Percentiles rank a stretch among this genome's conserved stretches.
phyloP scores from a whole-genome alignment of 2,888 invertebrate genomes.

The Drosophila stalkeri region DNA sequence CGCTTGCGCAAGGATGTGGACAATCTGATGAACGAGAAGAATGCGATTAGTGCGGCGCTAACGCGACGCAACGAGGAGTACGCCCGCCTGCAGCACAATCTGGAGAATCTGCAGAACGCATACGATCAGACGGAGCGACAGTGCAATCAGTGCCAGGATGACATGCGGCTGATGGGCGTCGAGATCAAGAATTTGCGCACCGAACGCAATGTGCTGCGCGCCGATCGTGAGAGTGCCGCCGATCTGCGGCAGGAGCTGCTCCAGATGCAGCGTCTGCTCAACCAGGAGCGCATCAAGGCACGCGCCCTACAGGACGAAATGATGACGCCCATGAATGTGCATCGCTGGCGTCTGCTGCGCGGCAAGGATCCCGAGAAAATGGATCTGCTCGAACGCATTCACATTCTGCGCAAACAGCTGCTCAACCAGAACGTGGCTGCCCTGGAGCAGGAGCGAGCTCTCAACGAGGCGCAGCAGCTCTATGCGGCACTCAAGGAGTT shows the following conservation, averaged over 20 bases:
- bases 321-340: slow-evolving; percentile 96
- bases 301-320: slow-evolving; percentile 95
- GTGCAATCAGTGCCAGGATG: slow-evolving; percentile 92
- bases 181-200: slow-evolving; percentile 93
- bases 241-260: slow-evolving; percentile 91
- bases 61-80: slow-evolving; percentile 94
- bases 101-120: slow-evolving; percentile 91
- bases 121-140: slow-evolving; percentile 90
- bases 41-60: slow-evolving; percentile 92
- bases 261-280: slow-evolving; percentile 91
- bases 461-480: slow-evolving; percentile 82
- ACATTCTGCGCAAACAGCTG: slow-evolving; percentile 87
- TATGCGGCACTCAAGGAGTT: slow-evolving; percentile 84
- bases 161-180: slow-evolving; percentile 92
- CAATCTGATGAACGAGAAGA: slow-evolving; percentile 90
- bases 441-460: slow-evolving; percentile 80
- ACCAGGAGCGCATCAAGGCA: slow-evolving; percentile 93
- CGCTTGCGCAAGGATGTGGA: slow-evolving; percentile 91
- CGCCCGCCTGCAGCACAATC: slow-evolving; percentile 91
- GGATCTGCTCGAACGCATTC: slow-evolving; percentile 92
- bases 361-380: slow-evolving; percentile 94
- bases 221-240: slow-evolving; percentile 91
- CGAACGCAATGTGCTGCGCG: slow-evolving; percentile 89
- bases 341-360: slow-evolving; percentile 94
- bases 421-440: slow-evolving; percentile 81